Conservation (phyloP, 2,888 invertebrate species). For the Tenodera sinensis region DNA sequence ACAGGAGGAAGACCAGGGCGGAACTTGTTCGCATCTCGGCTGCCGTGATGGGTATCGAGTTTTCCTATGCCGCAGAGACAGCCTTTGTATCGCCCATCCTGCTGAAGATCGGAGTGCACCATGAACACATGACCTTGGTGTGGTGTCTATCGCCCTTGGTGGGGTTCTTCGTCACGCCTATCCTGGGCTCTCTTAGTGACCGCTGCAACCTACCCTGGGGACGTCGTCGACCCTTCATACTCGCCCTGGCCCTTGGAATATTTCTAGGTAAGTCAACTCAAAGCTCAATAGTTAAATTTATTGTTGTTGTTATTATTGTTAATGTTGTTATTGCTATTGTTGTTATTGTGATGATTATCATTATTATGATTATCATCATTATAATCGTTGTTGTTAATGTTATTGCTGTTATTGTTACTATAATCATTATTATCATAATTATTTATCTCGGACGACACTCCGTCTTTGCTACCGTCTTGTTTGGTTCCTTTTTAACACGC, state of each 20-base stretch:
- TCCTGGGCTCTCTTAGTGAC: slow-evolving; percentile 89
- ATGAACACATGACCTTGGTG: slow-evolving; percentile 90
- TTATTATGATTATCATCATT: too few relatives aligned
- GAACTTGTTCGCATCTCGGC: slow-evolving; percentile 86
- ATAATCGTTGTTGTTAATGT: too few relatives aligned
- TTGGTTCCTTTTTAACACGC: too few relatives aligned
- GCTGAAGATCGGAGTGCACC: slow-evolving; percentile 87
- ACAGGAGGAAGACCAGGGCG: slow-evolving; percentile 70
- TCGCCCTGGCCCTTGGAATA: slow-evolving; percentile 84
- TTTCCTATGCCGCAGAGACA: slow-evolving; percentile 96
- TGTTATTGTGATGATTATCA: too few relatives aligned
- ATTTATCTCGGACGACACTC: too few relatives aligned
- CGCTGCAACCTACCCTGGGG: slow-evolving; percentile 78
- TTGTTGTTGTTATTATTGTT: too few relatives aligned
- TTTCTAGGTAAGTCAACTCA: slow-evolving; percentile 63
- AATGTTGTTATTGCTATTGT: too few relatives aligned
- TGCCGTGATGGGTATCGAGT: slow-evolving; percentile 96
- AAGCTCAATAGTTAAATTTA: neutral
- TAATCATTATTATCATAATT: too few relatives aligned
- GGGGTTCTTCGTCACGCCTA: slow-evolving; percentile 90
- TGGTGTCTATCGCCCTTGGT: slow-evolving; percentile 94
- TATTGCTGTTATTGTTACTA: too few relatives aligned
- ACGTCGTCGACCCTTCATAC: slow-evolving; percentile 86
- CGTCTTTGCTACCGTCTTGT: too few relatives aligned
- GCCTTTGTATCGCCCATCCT: slow-evolving; percentile 95